Base-by-base conservation (phyloP, 2,888 invertebrate species). In the Spatulosminthurus flaviceps region DNA sequence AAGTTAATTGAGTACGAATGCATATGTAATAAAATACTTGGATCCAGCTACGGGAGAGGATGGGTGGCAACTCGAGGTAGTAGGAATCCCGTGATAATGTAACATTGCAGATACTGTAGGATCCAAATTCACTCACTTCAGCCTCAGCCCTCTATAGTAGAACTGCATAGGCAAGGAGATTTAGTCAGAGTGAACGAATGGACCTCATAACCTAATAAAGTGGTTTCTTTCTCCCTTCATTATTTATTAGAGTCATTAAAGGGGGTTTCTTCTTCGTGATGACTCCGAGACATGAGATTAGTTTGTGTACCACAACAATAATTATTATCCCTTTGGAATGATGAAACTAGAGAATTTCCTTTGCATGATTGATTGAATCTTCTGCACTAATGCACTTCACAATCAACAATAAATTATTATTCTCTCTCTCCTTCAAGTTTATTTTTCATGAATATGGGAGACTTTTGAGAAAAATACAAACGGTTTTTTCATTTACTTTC, bases 141-240 rank as follows among this genome's bases (percentile, higher is more conserved):
- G n/a, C n/a, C n/a, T n/a, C n/a, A n/a, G n/a, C n/a, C n/a, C n/a
- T n/a, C n/a, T n/a, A n/a, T n/a, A n/a, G n/a, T n/a, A n/a, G n/a
- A n/a, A n/a, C n/a, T n/a, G n/a, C 16, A 4, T 34, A 34, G 34
- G 24, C 22, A 66, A 34, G 24, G 69, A 69, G 29, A 69, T 19
- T 22, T 24, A 64, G 22, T 64, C 26, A 29, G 19, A 69, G 69
- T 13, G 71, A 34, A 66, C 28, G 69, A 67, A 67, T 22, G 43
- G 77, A 75, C 77, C 77, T 69, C 77, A 64, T 77, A 77, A 77
- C 77, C 77, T 77, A 77, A 77, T 77, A 77, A 69, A 77, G 69
- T 42, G 67, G 67, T 51, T 34, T 61, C 43, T 28, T 29, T 42
- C 34, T 69, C 42, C 67, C 69, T 60, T 60, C 28, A 73, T 73